A percentile compares a stretch with the other conserved stretches of the same genome.
These are phyloP conservation scores for Tenualosa ilisha DNA, from an alignment of 2,797 vertebrate species.

Conservation along the genomic window DNA sequence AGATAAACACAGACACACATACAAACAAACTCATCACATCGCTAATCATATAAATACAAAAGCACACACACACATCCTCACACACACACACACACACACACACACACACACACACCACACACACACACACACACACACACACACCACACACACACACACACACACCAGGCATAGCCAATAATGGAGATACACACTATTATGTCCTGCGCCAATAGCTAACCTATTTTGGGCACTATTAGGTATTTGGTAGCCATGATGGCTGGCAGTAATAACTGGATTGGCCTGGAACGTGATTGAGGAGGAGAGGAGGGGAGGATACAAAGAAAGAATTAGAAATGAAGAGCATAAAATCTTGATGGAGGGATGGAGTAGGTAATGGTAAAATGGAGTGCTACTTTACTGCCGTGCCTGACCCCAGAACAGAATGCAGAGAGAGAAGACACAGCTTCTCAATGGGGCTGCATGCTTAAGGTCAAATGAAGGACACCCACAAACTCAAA, in stretches of 20 bases:
- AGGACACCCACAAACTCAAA: neutral
- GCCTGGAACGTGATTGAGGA: neutral
- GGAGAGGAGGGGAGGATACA: neutral
- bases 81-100: slow-evolving; percentile 20
- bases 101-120: neutral
- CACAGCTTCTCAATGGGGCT: neutral
- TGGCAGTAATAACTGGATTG: neutral
- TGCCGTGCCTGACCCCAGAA: neutral
- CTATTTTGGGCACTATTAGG: neutral
- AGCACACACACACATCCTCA: slow-evolving; percentile 22
- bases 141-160: neutral
- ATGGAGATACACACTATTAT: neutral
- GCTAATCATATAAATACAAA: neutral
- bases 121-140: neutral
- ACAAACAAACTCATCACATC: slow-evolving; percentile 26
- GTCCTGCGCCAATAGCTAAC: neutral
- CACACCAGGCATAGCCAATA: neutral
- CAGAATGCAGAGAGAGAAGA: neutral
- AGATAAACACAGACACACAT: neutral
- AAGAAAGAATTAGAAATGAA: neutral
- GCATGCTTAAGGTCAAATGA: neutral
- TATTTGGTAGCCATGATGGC: neutral
- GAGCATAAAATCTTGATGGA: neutral
- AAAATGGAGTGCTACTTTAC: neutral
- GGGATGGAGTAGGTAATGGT: neutral